Conservation (phyloP, 1,140 invertebrate species). For the Arion vulgaris region DNA sequence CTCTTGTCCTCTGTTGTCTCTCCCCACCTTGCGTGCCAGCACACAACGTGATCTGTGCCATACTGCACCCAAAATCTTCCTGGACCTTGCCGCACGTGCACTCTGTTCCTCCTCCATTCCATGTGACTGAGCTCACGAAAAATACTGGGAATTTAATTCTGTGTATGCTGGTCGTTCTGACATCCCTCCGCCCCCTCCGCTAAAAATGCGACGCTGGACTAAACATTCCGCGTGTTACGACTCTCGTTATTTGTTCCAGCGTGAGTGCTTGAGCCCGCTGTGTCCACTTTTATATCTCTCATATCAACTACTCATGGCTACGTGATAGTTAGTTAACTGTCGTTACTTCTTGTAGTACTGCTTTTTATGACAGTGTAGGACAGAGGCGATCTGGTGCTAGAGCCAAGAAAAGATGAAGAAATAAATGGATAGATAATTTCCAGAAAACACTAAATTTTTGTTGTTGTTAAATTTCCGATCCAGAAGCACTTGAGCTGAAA, state of each 20-base stretch:
- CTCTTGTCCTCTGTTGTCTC: slow-evolving; percentile 14
- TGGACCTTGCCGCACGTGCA: neutral
- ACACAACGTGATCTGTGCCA: neutral
- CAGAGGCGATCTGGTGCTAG: too few species aligned
- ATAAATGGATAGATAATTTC: too few species aligned
- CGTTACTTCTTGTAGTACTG: too few species aligned
- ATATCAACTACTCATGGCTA: too few species aligned
- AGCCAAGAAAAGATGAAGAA: too few species aligned
- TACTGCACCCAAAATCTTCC: neutral
- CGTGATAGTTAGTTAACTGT: too few species aligned
- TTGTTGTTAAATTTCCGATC: too few species aligned
- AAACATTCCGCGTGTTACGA: neutral
- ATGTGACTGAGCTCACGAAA: neutral
- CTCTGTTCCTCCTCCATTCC: neutral
- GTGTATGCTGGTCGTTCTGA: neutral
- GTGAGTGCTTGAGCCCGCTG: neutral
- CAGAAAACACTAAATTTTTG: too few species aligned
- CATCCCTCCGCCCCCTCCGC: neutral
- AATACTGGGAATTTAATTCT: neutral
- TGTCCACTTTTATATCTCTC: too few species aligned
- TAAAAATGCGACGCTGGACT: neutral
- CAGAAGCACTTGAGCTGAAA: too few species aligned
- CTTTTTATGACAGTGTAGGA: too few species aligned
- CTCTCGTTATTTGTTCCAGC: neutral
- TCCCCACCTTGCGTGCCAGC: neutral